A percentile compares a stretch with the other conserved stretches of the same genome.
These are phyloP conservation scores for Neocloeon triangulifer DNA, from an alignment of 1,140 invertebrate genomes.

Conservation along the genomic window DNA sequence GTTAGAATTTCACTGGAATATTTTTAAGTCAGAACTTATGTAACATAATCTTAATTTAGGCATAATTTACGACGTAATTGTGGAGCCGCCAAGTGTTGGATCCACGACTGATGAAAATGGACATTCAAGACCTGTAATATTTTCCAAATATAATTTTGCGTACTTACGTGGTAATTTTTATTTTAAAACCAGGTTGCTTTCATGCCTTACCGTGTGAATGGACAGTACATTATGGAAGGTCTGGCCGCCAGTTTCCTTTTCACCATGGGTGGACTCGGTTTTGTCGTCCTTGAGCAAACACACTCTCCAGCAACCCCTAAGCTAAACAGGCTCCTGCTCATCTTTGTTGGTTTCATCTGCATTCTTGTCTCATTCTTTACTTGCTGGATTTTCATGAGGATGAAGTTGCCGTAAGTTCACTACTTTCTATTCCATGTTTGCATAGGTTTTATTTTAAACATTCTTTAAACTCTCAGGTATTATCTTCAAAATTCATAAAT, in stretches of 20 bases:
- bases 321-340: conserved; percentile 75
- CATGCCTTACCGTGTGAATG: conserved; percentile 95
- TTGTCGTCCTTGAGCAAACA: conserved; percentile 87
- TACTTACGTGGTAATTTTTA: no score
- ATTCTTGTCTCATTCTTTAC: conserved; percentile 88
- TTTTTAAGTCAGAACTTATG: conserved; percentile 2
- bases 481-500: no score
- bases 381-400: conserved; percentile 96
- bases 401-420: conserved; percentile 73
- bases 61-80: conserved; percentile 96
- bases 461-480: no score
- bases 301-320: conserved; percentile 79
- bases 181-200: conserved; percentile 93
- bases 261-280: conserved; percentile 83
- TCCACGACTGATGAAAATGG: conserved; percentile 94
- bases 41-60: conserved; percentile 31
- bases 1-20: conserved; percentile 26
- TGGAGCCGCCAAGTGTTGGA: conserved; percentile 92
- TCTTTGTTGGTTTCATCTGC: conserved; percentile 79
- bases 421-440: no score
- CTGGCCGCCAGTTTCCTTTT: conserved; percentile 92
- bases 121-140: conserved; percentile 63
- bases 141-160: conserved; percentile 3
- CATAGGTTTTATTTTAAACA: no score
- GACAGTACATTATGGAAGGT: conserved; percentile 98